These are phyloP conservation scores for Jordanella pulchra DNA, from an alignment of 2,797 vertebrate genomes.

Conservation along the genomic window DNA sequence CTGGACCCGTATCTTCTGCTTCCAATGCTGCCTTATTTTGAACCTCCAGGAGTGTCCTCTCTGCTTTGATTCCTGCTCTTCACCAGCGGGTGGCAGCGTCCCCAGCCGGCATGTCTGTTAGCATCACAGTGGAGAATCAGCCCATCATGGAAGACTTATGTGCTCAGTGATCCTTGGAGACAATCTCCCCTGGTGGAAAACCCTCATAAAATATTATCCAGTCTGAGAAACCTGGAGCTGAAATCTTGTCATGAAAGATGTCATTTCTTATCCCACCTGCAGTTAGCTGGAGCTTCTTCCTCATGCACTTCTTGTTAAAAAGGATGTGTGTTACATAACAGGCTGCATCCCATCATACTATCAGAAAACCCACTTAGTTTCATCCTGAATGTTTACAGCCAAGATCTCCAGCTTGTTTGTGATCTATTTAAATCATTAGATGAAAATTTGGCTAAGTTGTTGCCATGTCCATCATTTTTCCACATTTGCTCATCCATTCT, in stretches of 20 bases:
- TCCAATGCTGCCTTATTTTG: not conserved
- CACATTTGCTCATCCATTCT: conserved; percentile 55
- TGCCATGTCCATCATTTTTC: conserved; percentile 27
- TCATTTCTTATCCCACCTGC: not conserved
- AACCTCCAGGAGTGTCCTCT: not conserved
- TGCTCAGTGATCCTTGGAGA: conserved; percentile 38
- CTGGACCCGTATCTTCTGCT: not conserved
- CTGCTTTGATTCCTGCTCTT: conserved; percentile 37
- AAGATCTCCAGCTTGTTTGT: conserved; percentile 11
- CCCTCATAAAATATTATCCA: conserved; percentile 5
- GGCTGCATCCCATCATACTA: not conserved
- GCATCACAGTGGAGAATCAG: conserved; percentile 2
- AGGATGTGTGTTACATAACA: conserved; percentile 22
- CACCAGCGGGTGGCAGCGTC: conserved; percentile 70
- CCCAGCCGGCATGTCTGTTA: conserved; percentile 22
- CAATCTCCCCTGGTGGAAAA: conserved; percentile 22
- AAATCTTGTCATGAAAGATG: conserved; percentile 6
- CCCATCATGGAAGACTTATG: conserved; percentile 26
- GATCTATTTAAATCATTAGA: conserved; percentile 15
- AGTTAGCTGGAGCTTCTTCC: conserved; percentile 14
- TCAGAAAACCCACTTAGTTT: conserved; percentile 17
- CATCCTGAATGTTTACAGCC: conserved; percentile 6
- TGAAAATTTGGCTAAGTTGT: conserved; percentile 11
- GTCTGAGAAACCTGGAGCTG: conserved; percentile 4
- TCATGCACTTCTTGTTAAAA: not conserved